Conservation (phyloP, 2,113 vertebrate genomes). For the Syngnathoides biaculeatus region DNA sequence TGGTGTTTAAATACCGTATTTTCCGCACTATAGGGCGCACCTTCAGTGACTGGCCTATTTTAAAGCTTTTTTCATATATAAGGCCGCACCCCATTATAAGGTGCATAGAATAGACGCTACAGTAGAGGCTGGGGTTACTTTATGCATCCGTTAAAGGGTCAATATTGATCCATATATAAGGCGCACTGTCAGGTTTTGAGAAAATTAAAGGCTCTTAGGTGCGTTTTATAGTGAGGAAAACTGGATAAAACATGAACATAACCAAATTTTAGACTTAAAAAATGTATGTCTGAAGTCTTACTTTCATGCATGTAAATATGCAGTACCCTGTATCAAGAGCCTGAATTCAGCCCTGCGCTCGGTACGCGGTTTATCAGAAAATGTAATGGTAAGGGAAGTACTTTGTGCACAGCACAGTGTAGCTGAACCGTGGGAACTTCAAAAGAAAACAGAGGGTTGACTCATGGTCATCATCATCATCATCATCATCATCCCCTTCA, state of each 20-base stretch:
- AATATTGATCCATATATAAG: too few relatives aligned
- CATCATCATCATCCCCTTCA: neutral
- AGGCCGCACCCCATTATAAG: too few relatives aligned
- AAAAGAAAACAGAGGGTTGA: slow-evolving; percentile 4
- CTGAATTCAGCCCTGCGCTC: neutral
- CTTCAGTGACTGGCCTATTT: too few relatives aligned
- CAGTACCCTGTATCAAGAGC: neutral
- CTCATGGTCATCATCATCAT: neutral
- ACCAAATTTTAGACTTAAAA: neutral
- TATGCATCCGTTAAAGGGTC: too few relatives aligned
- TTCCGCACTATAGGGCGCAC: too few relatives aligned
- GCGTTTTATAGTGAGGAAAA: too few relatives aligned
- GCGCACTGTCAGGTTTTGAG: too few relatives aligned
- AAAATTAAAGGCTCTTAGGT: too few relatives aligned
- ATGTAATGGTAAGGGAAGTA: neutral
- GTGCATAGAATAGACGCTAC: too few relatives aligned
- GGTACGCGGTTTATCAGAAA: neutral
- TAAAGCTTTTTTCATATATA: too few relatives aligned
- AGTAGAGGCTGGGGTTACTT: too few relatives aligned
- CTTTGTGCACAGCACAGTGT: neutral
- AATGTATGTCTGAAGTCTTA: neutral
- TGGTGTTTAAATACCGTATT: neutral
- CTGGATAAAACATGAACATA: neutral
- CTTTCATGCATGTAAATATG: neutral
- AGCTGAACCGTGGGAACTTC: neutral